Percentiles rank a stretch among this genome's conserved stretches.
Conservation (phyloP, 2,113 vertebrate genomes). For the Ivindomyrus marchei region DNA sequence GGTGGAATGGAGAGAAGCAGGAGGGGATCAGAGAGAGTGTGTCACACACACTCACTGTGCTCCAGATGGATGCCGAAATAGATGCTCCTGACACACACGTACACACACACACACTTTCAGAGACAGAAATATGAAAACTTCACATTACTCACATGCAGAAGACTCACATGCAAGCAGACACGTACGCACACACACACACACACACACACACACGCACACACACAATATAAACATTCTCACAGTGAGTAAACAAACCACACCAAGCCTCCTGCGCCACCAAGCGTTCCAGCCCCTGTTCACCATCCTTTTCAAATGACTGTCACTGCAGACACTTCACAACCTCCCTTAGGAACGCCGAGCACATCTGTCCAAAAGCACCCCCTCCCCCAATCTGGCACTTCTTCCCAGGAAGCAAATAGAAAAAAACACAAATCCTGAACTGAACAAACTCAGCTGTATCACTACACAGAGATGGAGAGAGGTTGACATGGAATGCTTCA, state of each 20-base stretch:
- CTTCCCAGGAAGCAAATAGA: background rate
- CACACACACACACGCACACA: slow-evolving; percentile 18
- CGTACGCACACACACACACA: slow-evolving; percentile 27
- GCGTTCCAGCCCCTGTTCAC: background rate
- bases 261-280: slow-evolving; percentile 7
- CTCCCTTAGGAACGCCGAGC: background rate
- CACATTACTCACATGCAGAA: slow-evolving; percentile 22
- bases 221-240: slow-evolving; percentile 9
- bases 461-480: background rate
- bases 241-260: background rate
- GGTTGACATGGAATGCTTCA: background rate
- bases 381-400: background rate
- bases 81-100: slow-evolving; percentile 15
- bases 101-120: background rate
- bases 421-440: background rate
- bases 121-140: slow-evolving; percentile 15
- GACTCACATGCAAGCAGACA: slow-evolving; percentile 19
- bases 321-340: background rate
- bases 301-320: slow-evolving; percentile 13
- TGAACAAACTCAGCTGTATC: background rate
- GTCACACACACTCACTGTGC: background rate
- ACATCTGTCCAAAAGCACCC: slow-evolving; percentile 1
- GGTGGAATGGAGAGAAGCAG: background rate
- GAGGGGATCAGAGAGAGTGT: background rate
- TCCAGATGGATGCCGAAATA: background rate